Evolutionary conservation across 2,113 vertebrate species (phyloP).

Genomic region (Lophotis ruficrista): DNA sequence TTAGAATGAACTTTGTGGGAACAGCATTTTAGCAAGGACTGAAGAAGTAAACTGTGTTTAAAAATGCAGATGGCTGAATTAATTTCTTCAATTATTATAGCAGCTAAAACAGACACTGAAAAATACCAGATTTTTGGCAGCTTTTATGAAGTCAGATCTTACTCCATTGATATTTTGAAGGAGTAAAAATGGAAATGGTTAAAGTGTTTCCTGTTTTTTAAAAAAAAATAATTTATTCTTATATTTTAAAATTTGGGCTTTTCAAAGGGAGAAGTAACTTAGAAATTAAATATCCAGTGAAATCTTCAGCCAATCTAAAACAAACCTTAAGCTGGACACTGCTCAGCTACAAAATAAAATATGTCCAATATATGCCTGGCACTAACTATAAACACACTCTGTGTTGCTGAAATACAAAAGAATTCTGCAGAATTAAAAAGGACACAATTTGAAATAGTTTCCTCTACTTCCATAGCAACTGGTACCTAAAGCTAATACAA

Average conservation of each 20-base stretch:
- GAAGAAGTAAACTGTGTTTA: not conserved
- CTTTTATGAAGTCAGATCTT: not conserved
- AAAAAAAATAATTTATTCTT: not conserved
- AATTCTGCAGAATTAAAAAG: slow-evolving; percentile 11
- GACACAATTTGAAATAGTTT: not conserved
- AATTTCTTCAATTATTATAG: not conserved
- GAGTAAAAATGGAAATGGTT: not conserved
- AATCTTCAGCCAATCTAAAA: not conserved
- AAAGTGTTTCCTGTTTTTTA: not conserved
- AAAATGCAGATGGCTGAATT: not conserved
- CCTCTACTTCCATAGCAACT: slow-evolving; percentile 27
- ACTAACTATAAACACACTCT: not conserved
- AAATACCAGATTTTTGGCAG: not conserved
- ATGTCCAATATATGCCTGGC: not conserved
- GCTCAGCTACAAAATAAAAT: not conserved
- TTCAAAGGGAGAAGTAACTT: not conserved
- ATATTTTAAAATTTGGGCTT: not conserved
- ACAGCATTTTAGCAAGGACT: not conserved
- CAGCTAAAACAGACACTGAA: not conserved
- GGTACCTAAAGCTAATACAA: slow-evolving; percentile 1
- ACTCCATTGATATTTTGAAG: not conserved
- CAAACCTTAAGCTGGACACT: not conserved
- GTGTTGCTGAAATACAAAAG: not conserved
- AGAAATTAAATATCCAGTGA: not conserved
- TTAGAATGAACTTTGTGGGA: slow-evolving; percentile 20